Percentiles rank a stretch among this genome's conserved stretches.
Conservation (phyloP, 2,888 invertebrate species). For the Drosophila ustulata region DNA sequence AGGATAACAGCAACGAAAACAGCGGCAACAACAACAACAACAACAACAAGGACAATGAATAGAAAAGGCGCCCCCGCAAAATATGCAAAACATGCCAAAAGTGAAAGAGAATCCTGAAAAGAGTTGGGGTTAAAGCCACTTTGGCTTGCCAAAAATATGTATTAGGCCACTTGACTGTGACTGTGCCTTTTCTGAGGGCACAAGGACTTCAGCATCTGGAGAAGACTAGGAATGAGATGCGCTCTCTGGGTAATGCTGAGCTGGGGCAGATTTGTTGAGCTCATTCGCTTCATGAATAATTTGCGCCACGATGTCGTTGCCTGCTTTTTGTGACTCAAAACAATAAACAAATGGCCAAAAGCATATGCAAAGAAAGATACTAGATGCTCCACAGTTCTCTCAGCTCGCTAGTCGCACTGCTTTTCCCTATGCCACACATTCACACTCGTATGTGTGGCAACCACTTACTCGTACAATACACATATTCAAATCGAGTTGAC, state of each 20-base stretch:
- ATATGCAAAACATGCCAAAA: slow-evolving; percentile 71
- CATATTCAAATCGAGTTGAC: slow-evolving; percentile 71
- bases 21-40: slow-evolving; percentile 25
- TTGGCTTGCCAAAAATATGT: slow-evolving; percentile 73
- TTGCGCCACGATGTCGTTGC: slow-evolving; percentile 74
- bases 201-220: slow-evolving; percentile 4
- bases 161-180: slow-evolving; percentile 77
- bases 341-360: slow-evolving; percentile 79
- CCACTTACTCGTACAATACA: slow-evolving; percentile 29
- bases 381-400: background rate
- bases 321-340: slow-evolving; percentile 56
- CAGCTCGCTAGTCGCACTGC: background rate
- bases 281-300: slow-evolving; percentile 79
- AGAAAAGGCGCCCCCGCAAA: slow-evolving; percentile 45
- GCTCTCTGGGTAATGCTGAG: background rate
- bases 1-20: slow-evolving; percentile 13
- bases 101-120: slow-evolving; percentile 37
- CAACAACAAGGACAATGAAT: slow-evolving; percentile 12
- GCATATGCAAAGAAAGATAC: slow-evolving; percentile 68
- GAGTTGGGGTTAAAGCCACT: slow-evolving; percentile 58
- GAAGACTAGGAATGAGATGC: background rate
- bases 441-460: slow-evolving; percentile 18
- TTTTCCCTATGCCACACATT: background rate
- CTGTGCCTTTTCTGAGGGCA: slow-evolving; percentile 41
- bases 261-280: slow-evolving; percentile 72